Percentiles rank a stretch among this genome's conserved stretches.
Conservation (phyloP, 1,140 invertebrate genomes). For the Gonioctena quinquepunctata region DNA sequence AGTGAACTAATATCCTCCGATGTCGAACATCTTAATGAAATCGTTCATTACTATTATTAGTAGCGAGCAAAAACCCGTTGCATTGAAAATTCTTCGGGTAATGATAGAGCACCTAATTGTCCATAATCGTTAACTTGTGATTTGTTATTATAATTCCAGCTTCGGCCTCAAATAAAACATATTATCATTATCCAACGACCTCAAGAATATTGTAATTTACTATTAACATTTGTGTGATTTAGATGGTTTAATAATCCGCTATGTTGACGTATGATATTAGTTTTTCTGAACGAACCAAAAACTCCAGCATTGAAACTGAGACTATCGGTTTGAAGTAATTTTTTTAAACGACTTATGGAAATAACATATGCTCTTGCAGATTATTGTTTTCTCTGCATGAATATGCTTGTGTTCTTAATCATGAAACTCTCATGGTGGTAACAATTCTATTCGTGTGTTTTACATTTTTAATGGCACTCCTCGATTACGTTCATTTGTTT, state of each 20-base stretch:
- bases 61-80: not conserved
- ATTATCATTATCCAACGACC: not conserved
- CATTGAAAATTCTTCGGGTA: not conserved
- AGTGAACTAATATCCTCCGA: too few species aligned
- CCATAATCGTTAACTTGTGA: not conserved
- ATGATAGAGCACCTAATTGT: not conserved
- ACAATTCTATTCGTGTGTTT: not conserved
- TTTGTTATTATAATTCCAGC: not conserved
- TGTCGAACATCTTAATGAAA: not conserved
- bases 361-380: too few species aligned
- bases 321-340: too few species aligned
- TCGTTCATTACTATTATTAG: not conserved
- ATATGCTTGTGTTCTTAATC: too few species aligned
- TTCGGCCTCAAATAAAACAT: not conserved
- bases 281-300: too few species aligned
- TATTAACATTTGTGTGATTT: not conserved
- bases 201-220: not conserved
- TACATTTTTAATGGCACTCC: constrained; percentile 9
- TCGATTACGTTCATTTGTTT: constrained; percentile 12
- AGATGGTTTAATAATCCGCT: too few species aligned
- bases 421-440: not conserved
- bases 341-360: too few species aligned
- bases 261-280: too few species aligned
- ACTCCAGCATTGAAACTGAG: too few species aligned
- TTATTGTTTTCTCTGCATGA: too few species aligned